Conservation (phyloP, 1,140 invertebrate species). For the Drosophila ogumai region DNA sequence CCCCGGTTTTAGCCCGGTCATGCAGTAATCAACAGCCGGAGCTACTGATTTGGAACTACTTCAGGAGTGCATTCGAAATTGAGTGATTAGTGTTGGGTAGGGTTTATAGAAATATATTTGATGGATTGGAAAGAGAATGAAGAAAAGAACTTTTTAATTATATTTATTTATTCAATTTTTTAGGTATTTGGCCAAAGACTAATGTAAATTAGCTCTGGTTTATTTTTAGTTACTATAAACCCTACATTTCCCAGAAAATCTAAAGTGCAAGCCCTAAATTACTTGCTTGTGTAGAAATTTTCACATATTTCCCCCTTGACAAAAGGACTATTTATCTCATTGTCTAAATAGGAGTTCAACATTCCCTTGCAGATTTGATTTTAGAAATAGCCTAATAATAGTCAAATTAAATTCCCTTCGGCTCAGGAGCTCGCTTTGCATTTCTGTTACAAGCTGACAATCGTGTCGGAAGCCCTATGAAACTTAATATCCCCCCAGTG, state of each 20-base stretch:
- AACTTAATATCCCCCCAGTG: slow-evolving; percentile 8
- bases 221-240: neutral
- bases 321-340: neutral
- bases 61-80: neutral
- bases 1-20: slow-evolving; percentile 20
- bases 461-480: slow-evolving; percentile 1
- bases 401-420: neutral
- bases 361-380: neutral
- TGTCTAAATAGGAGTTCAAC: neutral
- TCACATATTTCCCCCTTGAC: neutral
- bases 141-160: neutral
- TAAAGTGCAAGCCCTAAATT: neutral
- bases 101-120: neutral
- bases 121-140: neutral
- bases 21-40: slow-evolving; percentile 22
- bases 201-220: neutral
- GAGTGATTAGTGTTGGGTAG: neutral
- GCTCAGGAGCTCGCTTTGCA: neutral
- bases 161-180: neutral
- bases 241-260: too few relatives aligned
- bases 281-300: neutral
- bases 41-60: slow-evolving; percentile 18
- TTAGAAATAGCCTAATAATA: slow-evolving; percentile 1
- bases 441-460: neutral
- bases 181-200: too few relatives aligned